These are phyloP conservation scores for Copsychus sechellarum DNA, from an alignment of 2,113 vertebrate species.

Conservation along the genomic window DNA sequence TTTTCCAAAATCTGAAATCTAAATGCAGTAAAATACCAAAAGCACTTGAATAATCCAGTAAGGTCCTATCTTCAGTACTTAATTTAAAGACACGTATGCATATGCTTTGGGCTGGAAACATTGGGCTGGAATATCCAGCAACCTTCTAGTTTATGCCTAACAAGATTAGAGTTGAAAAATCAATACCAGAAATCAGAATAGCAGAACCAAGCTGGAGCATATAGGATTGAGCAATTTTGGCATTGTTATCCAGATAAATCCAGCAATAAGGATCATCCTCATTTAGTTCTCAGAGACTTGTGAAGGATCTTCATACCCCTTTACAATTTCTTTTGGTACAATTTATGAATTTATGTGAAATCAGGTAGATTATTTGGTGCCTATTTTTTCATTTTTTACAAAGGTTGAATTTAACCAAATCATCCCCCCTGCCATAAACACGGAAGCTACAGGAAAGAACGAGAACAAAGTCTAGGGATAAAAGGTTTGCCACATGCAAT, in stretches of 20 bases:
- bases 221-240: not conserved
- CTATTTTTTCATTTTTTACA: not conserved
- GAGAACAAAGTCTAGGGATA: not conserved
- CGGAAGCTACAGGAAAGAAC: not conserved
- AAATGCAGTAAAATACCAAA: not conserved
- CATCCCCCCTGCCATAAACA: not conserved
- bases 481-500: not conserved
- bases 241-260: not conserved
- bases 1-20: not conserved
- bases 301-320: not conserved
- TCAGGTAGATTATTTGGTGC: not conserved
- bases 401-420: not conserved
- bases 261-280: not conserved
- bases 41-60: not conserved
- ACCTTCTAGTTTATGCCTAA: not conserved
- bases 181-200: not conserved
- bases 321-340: not conserved
- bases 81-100: not conserved
- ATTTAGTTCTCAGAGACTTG: not conserved
- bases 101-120: not conserved
- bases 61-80: not conserved
- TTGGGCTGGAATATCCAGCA: not conserved
- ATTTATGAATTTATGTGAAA: not conserved
- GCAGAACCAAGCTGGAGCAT: not conserved
- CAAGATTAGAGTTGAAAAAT: not conserved